phyloP scores from a whole-genome alignment of 2,113 vertebrate species.

The Epinephelus lanceolatus region DNA sequence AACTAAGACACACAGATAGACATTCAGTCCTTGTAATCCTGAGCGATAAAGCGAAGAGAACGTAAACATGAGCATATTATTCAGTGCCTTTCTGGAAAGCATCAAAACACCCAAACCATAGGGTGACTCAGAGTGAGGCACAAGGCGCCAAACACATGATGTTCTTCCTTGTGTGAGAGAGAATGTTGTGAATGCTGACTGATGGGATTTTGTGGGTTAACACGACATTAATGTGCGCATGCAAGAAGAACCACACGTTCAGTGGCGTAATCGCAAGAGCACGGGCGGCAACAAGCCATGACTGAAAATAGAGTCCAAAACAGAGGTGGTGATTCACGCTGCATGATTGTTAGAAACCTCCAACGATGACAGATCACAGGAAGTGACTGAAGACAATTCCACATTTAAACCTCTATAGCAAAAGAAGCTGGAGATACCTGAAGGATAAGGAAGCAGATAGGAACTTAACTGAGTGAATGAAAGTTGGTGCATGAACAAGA shows the following conservation, averaged over 20 bases:
- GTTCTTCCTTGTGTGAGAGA: not conserved
- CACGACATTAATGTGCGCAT: not conserved
- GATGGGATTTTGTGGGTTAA: conserved; percentile 25
- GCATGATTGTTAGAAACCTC: not conserved
- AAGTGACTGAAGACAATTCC: not conserved
- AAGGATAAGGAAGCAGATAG: not conserved
- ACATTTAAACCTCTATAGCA: too few relatives aligned
- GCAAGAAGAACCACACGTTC: conserved; percentile 15
- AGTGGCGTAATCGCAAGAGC: not conserved
- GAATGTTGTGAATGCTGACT: conserved; percentile 13
- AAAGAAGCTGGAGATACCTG: not conserved
- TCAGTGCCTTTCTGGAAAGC: not conserved
- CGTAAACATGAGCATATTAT: not conserved
- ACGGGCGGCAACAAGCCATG: not conserved
- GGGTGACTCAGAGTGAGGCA: conserved; percentile 11
- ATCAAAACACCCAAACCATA: conserved; percentile 14
- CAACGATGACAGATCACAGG: not conserved
- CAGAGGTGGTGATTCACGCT: not conserved
- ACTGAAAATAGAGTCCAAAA: not conserved
- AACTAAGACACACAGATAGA: conserved; percentile 13
- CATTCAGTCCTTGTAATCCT: not conserved
- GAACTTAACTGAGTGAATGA: not conserved
- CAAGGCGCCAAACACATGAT: not conserved
- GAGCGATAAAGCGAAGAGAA: not conserved
- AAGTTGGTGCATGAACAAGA: not conserved